These are phyloP conservation scores for Erythrocercus mccallii DNA, from an alignment of 2,113 vertebrate genomes.

Conservation along the genomic window DNA sequence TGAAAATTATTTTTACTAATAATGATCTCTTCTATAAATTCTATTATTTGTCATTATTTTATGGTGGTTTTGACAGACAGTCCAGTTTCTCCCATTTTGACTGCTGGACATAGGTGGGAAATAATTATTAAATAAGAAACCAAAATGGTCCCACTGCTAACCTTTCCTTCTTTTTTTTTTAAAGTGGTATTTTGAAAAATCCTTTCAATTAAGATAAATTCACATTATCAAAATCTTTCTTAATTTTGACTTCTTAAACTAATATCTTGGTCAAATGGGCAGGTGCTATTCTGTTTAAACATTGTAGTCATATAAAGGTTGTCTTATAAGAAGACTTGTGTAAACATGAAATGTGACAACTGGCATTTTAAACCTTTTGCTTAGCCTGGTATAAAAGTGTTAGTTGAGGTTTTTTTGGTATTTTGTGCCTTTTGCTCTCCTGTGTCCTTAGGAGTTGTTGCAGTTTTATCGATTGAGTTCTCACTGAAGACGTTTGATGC, in stretches of 20 bases:
- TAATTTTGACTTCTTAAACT: background rate
- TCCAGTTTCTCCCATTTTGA: background rate
- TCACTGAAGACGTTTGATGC: constrained; percentile 68
- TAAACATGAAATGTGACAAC: background rate
- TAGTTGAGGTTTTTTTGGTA: background rate
- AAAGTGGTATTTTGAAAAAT: background rate
- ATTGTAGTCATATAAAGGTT: background rate
- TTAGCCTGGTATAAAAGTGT: background rate
- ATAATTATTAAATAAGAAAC: background rate
- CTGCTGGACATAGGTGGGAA: background rate
- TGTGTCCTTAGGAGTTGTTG: background rate
- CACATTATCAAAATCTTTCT: background rate
- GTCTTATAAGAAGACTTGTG: background rate
- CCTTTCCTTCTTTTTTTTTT: background rate
- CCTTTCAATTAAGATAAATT: background rate
- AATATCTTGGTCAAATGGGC: background rate
- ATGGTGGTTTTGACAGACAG: background rate
- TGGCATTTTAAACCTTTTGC: background rate
- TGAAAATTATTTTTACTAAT: background rate
- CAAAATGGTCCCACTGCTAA: background rate
- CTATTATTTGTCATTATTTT: background rate
- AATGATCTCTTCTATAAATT: background rate
- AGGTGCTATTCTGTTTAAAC: background rate
- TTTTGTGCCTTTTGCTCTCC: background rate
- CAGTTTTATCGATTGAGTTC: constrained; percentile 71